phyloP scores from a whole-genome alignment of 2,797 vertebrate species.

The Tangara arthus region DNA sequence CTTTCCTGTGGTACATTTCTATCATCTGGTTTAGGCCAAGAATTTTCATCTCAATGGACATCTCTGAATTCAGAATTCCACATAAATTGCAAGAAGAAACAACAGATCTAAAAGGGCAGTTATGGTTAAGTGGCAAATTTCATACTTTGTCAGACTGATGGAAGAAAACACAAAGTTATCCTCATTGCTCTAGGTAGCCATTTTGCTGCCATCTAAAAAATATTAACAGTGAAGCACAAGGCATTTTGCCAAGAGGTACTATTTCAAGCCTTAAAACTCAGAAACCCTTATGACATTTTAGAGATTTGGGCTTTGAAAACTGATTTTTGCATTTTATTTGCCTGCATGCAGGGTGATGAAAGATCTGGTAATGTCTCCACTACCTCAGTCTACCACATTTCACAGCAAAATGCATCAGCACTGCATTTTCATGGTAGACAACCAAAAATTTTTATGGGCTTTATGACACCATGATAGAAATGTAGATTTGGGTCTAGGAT shows the following conservation, averaged over 20 bases:
- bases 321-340: slow-evolving; percentile 51
- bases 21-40: slow-evolving; percentile 17
- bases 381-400: slow-evolving; percentile 41
- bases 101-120: slow-evolving; percentile 55
- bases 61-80: slow-evolving; percentile 50
- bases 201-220: slow-evolving; percentile 62
- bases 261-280: slow-evolving; percentile 68
- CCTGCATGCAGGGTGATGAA: slow-evolving; percentile 28
- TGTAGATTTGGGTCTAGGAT: slow-evolving; percentile 28
- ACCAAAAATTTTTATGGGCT: slow-evolving; percentile 33
- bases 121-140: slow-evolving; percentile 69
- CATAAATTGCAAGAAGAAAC: slow-evolving; percentile 53
- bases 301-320: slow-evolving; percentile 11
- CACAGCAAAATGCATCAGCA: slow-evolving; percentile 62
- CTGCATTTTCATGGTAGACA: slow-evolving; percentile 59
- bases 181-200: slow-evolving; percentile 58
- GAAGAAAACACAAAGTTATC: slow-evolving; percentile 72
- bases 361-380: slow-evolving; percentile 40
- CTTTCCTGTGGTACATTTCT: slow-evolving; percentile 4
- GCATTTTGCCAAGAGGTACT: slow-evolving; percentile 5
- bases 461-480: slow-evolving; percentile 59
- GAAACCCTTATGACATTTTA: slow-evolving; percentile 19
- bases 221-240: slow-evolving; percentile 47
- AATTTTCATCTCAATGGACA: not conserved
- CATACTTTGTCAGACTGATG: slow-evolving; percentile 70